Evolutionary conservation across 2,797 vertebrate species (phyloP), one percentile per base, ranked within the genome.

Genomic region (Chloroceryle inda): DNA sequence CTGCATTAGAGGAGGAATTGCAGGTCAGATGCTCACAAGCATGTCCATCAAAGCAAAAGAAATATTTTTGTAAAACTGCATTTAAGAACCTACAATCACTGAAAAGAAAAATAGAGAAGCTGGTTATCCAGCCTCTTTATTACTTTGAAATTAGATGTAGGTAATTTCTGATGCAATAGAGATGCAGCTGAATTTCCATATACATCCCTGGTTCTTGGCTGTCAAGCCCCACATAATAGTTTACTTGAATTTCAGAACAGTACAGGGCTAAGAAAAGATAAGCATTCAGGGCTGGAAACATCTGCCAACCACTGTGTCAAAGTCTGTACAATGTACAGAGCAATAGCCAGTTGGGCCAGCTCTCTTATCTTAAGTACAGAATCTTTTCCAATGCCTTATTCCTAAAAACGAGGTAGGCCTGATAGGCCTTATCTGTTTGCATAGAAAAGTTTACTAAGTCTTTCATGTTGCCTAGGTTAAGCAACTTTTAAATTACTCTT

Each of bases 1-100:
- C 87, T 77, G 76, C 49, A 66, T 94, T 85, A 93, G 52, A 89
- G 69, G 67, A 92, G 62, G 79, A 88, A 96, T 55, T 93, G 68
- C 53, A 79, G 38, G 75, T 89, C 92, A 92, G 61, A 84, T 62
- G 56, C 40, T 93, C 62, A 74, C 22, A 50, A 64, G 18, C 22
- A 42, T 1, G 31, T n/a, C 49, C 31, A 94, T 37, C 85, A 89
- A 88, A 78, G 47, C 24, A 37, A 84, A 88, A 80, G 80, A 76
- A 56, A 7, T 10, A 37, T 17, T n/a, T 79, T 27, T 44, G 8
- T 58, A 83, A 92, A 67, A 69, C 21, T 77, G 15, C 22, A 73
- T 55, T 85, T 72, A 52, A 82, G 52, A 85, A 79, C 22, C 2
- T 83, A 71, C 83, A 89, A 80, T 37, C 15, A 77, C 20, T 71